Conservation (phyloP, 2,797 vertebrate genomes). For the Typhlichthys eigenmanni region DNA sequence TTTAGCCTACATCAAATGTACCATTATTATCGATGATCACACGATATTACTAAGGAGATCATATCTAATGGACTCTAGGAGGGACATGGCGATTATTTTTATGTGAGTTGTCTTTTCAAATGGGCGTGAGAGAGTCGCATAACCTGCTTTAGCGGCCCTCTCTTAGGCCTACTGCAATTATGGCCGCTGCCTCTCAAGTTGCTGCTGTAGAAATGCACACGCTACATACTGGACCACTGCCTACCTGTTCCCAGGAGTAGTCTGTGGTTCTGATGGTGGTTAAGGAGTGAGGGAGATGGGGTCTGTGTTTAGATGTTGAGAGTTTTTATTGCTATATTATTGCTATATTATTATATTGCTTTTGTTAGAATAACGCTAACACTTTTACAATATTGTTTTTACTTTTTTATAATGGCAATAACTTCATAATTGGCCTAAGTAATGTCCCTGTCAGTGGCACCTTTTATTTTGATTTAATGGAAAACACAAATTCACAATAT, state of each 20-base stretch:
- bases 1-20: neutral
- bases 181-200: constrained; percentile 32
- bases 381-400: no score
- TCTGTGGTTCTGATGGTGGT: no score
- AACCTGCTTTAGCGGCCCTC: constrained; percentile 23
- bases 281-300: no score
- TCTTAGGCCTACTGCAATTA: constrained; percentile 28
- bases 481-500: no score
- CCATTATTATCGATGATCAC: constrained; percentile 22
- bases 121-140: constrained; percentile 20
- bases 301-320: no score
- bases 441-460: no score
- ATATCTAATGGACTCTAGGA: constrained; percentile 6
- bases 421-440: no score
- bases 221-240: constrained; percentile 11
- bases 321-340: no score
- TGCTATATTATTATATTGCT: no score
- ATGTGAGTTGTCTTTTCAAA: constrained; percentile 24
- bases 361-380: no score
- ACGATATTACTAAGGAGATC: constrained; percentile 15
- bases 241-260: neutral
- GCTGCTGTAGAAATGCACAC: constrained; percentile 20
- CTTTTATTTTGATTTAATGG: no score
- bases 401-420: no score
- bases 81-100: constrained; percentile 12